Evolutionary conservation across 1,140 invertebrate species (phyloP).

Genomic region (Dendrolimus punctatus): DNA sequence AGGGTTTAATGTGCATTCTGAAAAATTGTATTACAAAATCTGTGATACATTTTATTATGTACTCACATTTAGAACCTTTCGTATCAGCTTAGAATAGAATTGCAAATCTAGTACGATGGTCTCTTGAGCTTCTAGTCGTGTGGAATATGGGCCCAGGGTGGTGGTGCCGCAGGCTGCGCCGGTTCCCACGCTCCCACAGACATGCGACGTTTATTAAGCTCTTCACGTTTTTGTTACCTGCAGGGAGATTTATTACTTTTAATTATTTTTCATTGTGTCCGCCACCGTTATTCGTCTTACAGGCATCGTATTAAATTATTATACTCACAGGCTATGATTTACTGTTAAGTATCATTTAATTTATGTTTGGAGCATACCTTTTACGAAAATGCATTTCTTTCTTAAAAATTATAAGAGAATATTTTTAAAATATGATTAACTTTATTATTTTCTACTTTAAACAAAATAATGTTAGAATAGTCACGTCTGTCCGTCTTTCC

Average conservation of each 20-base stretch:
- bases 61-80: no score
- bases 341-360: constrained; percentile 21
- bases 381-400: background rate
- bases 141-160: background rate
- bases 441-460: no score
- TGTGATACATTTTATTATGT: no score
- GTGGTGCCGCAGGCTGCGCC: constrained; percentile 16
- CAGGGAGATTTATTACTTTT: constrained; percentile 68
- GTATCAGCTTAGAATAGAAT: no score
- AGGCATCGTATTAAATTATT: constrained; percentile 47
- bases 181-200: constrained; percentile 50
- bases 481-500: no score
- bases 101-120: no score
- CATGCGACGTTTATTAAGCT: constrained; percentile 62
- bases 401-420: no score
- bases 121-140: no score
- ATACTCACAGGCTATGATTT: constrained; percentile 39
- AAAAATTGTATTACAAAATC: no score
- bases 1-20: no score
- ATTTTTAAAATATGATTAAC: no score
- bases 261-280: constrained; percentile 67
- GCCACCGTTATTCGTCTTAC: constrained; percentile 39
- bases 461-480: no score
- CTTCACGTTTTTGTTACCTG: constrained; percentile 64
- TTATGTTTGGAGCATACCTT: constrained; percentile 12